These are phyloP conservation scores for Megalops cyprinoides DNA, from an alignment of 2,797 vertebrate genomes.

Conservation along the genomic window DNA sequence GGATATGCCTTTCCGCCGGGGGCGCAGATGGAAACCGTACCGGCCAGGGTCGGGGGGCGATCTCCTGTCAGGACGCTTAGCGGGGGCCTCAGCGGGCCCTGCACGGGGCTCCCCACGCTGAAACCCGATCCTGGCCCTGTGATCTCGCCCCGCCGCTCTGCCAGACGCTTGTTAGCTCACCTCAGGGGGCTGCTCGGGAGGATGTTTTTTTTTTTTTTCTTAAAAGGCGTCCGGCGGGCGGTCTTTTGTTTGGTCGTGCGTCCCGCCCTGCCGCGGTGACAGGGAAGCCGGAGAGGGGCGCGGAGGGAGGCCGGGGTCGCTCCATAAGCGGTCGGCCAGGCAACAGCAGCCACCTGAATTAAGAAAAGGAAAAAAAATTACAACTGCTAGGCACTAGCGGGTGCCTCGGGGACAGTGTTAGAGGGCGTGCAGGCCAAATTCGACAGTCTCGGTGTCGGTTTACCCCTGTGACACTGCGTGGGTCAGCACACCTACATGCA, in stretches of 20 bases:
- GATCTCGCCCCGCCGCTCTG: slow-evolving; percentile 23
- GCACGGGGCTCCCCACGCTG: no score
- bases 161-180: slow-evolving; percentile 24
- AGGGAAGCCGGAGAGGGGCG: neutral
- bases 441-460: neutral
- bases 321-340: neutral
- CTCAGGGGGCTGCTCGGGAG: neutral
- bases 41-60: slow-evolving; percentile 46
- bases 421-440: no score
- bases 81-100: neutral
- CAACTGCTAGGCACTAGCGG: no score
- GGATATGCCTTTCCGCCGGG: slow-evolving; percentile 50
- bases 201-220: neutral
- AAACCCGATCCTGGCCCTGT: slow-evolving; percentile 32
- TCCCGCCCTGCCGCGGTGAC: neutral
- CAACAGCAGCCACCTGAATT: neutral
- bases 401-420: no score
- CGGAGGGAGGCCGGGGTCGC: neutral
- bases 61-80: slow-evolving; percentile 15
- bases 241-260: neutral
- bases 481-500: neutral
- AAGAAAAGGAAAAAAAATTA: no score
- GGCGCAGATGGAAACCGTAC: slow-evolving; percentile 54
- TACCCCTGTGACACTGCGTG: neutral
- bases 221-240: neutral